Conservation (phyloP, 92 coral and sea anemone genomes). For the Bergia puertoricense region DNA sequence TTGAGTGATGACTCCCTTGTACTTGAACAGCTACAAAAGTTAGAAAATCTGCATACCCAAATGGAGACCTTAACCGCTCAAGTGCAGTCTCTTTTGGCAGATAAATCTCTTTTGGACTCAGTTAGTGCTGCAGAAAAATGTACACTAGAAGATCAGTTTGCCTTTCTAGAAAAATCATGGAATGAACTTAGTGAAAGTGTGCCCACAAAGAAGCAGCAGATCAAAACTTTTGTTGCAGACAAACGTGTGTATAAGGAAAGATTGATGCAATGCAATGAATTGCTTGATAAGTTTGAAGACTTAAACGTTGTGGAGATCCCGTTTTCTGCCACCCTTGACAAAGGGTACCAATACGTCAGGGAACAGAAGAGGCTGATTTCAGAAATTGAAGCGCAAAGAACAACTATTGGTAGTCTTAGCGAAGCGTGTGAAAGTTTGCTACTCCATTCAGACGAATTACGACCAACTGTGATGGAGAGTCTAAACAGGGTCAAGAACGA, state of each 20-base stretch:
- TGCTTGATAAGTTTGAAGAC: neutral
- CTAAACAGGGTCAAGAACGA: slow-evolving; percentile 48
- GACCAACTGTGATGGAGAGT: slow-evolving; percentile 39
- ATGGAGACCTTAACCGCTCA: slow-evolving; percentile 14
- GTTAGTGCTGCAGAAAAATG: neutral
- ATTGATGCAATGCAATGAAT: slow-evolving; percentile 11
- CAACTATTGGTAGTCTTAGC: slow-evolving; percentile 49
- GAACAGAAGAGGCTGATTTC: slow-evolving; percentile 31
- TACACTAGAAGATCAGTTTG: neutral
- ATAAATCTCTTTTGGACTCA: neutral
- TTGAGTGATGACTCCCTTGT: slow-evolving; percentile 33
- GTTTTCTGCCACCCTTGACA: slow-evolving; percentile 18
- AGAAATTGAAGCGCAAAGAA: slow-evolving; percentile 45
- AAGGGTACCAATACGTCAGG: slow-evolving; percentile 28
- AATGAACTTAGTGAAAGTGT: slow-evolving; percentile 1
- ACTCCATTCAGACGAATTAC: slow-evolving; percentile 40
- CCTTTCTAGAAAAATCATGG: slow-evolving; percentile 15
- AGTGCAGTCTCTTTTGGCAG: slow-evolving; percentile 22
- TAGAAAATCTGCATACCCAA: slow-evolving; percentile 1
- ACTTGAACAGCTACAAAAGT: neutral
- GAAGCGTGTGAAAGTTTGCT: slow-evolving; percentile 47
- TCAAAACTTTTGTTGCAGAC: neutral
- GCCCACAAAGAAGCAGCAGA: slow-evolving; percentile 1
- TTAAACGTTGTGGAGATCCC: neutral
- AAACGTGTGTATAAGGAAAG: slow-evolving; percentile 38